A percentile compares a stretch with the other conserved stretches of the same genome.
Conservation (phyloP, 1,140 invertebrate genomes). For the Campodea augens region DNA sequence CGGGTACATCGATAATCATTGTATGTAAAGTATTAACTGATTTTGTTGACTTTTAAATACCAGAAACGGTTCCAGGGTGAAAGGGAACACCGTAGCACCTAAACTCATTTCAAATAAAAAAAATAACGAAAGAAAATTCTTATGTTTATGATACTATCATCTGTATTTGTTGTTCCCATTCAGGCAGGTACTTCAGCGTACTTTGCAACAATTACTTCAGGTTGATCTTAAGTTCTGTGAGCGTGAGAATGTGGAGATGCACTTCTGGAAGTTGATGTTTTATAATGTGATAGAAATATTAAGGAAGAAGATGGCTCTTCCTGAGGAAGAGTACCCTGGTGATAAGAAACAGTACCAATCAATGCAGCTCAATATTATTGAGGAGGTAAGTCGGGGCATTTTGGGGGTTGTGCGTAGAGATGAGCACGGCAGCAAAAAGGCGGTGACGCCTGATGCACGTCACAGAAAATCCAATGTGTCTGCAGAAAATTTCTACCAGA, state of each 20-base stretch:
- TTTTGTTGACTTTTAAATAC: too few relatives aligned
- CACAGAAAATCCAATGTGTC: too few relatives aligned
- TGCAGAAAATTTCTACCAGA: too few relatives aligned
- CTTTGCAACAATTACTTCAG: slow-evolving; percentile 49
- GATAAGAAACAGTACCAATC: slow-evolving; percentile 39
- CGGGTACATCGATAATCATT: not conserved
- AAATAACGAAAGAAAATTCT: not conserved
- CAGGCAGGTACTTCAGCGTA: slow-evolving; percentile 41
- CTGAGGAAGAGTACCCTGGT: slow-evolving; percentile 18
- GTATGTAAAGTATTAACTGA: not conserved
- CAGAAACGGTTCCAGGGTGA: too few relatives aligned
- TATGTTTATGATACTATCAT: not conserved
- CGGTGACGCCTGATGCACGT: too few relatives aligned
- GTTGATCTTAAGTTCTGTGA: slow-evolving; percentile 74
- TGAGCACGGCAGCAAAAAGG: too few relatives aligned
- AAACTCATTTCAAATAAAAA: too few relatives aligned
- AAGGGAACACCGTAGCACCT: too few relatives aligned
- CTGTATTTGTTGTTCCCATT: slow-evolving; percentile 8
- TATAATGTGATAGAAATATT: slow-evolving; percentile 76
- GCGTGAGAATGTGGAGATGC: slow-evolving; percentile 69
- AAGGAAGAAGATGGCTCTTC: slow-evolving; percentile 38
- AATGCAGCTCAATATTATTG: slow-evolving; percentile 48
- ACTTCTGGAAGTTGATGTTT: slow-evolving; percentile 80
- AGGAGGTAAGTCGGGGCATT: slow-evolving; percentile 41
- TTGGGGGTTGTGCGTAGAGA: too few relatives aligned